Evolutionary conservation across 2,888 invertebrate species (phyloP), one percentile per base, ranked within the genome.

Genomic region (Nebria brevicollis): DNA sequence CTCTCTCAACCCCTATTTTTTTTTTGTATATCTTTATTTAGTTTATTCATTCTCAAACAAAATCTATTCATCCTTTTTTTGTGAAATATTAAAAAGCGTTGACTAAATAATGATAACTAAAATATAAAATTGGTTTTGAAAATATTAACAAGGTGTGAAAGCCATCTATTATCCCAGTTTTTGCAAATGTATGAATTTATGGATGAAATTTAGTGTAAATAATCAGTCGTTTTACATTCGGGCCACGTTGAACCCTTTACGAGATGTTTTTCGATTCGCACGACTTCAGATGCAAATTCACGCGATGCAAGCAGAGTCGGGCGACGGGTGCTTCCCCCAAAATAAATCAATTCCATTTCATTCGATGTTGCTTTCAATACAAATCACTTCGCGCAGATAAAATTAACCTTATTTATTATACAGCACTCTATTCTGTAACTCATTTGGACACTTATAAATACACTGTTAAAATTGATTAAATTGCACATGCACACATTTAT

Each of bases 201-300:
- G 79, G 73, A 79, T 79, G 79, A 79, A 79, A 79, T 79, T 79
- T 79, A 79, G 74, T 79, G 79, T 79, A 79, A 74, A 75, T 75
- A 79, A 79, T 75, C 41, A 42, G 43, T 43, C 43, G 74, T 68
- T 79, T 79, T 66, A 65, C 72, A 66, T 79, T 79, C 73, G 43
- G 42, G 66, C 70, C 43, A 25, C 77, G 41, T 26, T 43, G 5
- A 72, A 72, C 72, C 78, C 78, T 73, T 77, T 78, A 72, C 78
- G 65, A 65, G 75, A 26, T 70, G 34, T 68, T 54, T 74, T 79
- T 79, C 74, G 65, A 66, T 79, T 74, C 74, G 79, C 79, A 74
- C 75, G 75, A 79, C 72, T 65, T 74, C 74, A 74, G 79, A 75
- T 79, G 74, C 74, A 79, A 79, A 79, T 79, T 13, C 68, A 34